These are phyloP conservation scores for Tethea ocularis DNA, from an alignment of 2,888 invertebrate species.

Conservation along the genomic window DNA sequence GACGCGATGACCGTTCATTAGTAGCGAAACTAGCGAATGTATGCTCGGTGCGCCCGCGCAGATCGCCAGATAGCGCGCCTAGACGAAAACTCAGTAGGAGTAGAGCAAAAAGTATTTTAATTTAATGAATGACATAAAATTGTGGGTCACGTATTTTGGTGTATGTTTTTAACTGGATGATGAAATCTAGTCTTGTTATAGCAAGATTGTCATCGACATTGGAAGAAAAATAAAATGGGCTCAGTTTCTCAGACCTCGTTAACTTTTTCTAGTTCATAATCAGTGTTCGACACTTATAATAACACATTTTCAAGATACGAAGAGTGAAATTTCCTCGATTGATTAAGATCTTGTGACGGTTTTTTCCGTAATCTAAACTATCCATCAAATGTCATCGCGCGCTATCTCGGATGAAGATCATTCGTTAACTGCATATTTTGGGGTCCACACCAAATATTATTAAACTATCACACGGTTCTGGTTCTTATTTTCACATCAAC, in stretches of 20 bases:
- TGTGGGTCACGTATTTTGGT: not conserved
- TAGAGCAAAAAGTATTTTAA: constrained; percentile 22
- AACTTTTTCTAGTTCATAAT: not conserved
- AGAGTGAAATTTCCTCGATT: constrained; percentile 25
- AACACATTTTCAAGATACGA: not conserved
- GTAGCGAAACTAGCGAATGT: constrained; percentile 18
- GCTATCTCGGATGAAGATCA: constrained; percentile 31
- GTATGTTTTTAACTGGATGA: not conserved
- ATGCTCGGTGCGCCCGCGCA: constrained; percentile 34
- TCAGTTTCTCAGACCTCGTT: not conserved
- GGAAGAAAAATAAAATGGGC: not conserved
- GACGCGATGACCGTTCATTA: constrained; percentile 28
- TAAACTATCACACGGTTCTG: not conserved
- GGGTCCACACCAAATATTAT: not conserved
- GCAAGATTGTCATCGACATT: not conserved
- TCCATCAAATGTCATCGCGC: constrained; percentile 37
- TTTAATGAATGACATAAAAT: constrained; percentile 39
- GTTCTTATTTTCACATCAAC: too few relatives aligned
- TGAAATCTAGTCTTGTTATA: not conserved
- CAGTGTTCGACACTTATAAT: not conserved
- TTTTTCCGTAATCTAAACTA: constrained; percentile 43
- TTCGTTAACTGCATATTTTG: constrained; percentile 14
- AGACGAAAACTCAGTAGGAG: constrained; percentile 34
- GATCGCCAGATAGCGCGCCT: constrained; percentile 44
- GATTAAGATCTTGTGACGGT: constrained; percentile 36